Conservation (phyloP, 2,888 invertebrate genomes). For the Drosophila longiperda region DNA sequence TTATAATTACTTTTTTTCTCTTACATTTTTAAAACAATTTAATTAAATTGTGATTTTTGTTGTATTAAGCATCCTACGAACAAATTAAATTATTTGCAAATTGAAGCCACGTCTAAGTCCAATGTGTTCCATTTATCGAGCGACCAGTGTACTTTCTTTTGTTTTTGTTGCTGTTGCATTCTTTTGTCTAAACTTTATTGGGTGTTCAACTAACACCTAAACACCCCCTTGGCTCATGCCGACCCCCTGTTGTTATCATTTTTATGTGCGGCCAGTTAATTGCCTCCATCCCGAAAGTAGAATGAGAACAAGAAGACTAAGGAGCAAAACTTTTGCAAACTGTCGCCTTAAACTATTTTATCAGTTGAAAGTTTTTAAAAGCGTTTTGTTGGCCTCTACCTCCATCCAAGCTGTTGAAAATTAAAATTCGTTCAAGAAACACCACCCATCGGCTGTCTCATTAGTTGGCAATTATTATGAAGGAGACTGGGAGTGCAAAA, state of each 20-base stretch:
- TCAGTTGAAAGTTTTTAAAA: slow-evolving; percentile 53
- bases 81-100: neutral
- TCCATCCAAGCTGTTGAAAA: slow-evolving; percentile 3
- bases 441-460: slow-evolving; percentile 25
- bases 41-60: too few relatives aligned
- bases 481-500: slow-evolving; percentile 34
- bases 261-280: slow-evolving; percentile 74
- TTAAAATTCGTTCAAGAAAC: slow-evolving; percentile 38
- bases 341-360: slow-evolving; percentile 64
- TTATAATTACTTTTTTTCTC: neutral
- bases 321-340: slow-evolving; percentile 49
- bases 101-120: neutral
- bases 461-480: slow-evolving; percentile 63
- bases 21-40: neutral
- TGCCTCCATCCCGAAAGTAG: slow-evolving; percentile 33
- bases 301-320: slow-evolving; percentile 8
- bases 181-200: slow-evolving; percentile 64
- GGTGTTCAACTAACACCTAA: slow-evolving; percentile 25
- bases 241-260: slow-evolving; percentile 59
- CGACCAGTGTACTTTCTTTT: slow-evolving; percentile 18
- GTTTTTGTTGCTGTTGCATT: slow-evolving; percentile 29
- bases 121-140: neutral
- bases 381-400: slow-evolving; percentile 13
- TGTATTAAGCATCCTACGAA: neutral
- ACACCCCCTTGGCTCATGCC: neutral